Percentiles rank a stretch among this genome's conserved stretches.
These are phyloP conservation scores for Craseonycteris thonglongyai DNA, from an alignment of 2,113 vertebrate genomes.

Conservation along the genomic window DNA sequence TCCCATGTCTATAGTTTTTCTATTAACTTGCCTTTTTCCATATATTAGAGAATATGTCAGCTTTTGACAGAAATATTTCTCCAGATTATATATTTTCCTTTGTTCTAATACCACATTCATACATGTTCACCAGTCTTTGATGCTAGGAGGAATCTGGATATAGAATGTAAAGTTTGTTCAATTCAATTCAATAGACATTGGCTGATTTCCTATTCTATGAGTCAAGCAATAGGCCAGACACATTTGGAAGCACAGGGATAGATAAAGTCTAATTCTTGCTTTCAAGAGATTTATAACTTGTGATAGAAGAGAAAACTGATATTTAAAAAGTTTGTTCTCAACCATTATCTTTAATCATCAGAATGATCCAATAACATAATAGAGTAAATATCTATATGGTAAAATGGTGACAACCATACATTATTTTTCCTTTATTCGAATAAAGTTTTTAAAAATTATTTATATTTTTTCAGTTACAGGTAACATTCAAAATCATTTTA, in stretches of 20 bases:
- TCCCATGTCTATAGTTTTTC: neutral
- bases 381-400: neutral
- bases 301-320: neutral
- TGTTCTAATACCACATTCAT: neutral
- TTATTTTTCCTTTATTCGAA: neutral
- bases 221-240: neutral
- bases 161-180: neutral
- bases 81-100: neutral
- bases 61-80: neutral
- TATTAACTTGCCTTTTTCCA: neutral
- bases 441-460: too few relatives aligned
- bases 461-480: too few relatives aligned
- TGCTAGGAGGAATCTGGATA: neutral
- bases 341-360: neutral
- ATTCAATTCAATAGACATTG: neutral
- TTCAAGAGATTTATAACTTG: neutral
- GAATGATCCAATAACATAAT: neutral
- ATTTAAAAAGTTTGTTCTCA: neutral
- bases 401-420: neutral
- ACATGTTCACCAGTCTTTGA: neutral
- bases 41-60: neutral
- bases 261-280: neutral
- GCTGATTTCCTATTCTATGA: neutral
- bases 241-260: neutral
- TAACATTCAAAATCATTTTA: too few relatives aligned